Evolutionary conservation across 2,113 vertebrate genomes (phyloP).

Genomic region (Poicephalus meyeri): DNA sequence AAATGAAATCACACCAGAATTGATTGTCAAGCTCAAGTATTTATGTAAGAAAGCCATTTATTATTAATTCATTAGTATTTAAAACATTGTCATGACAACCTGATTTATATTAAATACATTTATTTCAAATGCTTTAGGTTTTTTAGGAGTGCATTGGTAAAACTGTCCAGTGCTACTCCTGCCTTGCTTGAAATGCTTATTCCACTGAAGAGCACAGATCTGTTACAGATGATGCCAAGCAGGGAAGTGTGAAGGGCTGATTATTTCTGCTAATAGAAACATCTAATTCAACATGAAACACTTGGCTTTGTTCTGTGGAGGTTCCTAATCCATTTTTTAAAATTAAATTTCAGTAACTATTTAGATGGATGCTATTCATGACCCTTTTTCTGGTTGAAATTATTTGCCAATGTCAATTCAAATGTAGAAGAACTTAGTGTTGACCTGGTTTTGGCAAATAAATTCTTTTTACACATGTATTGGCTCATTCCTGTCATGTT

Average conservation of each 20-base stretch:
- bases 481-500: not conserved
- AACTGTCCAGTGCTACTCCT: not conserved
- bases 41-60: not conserved
- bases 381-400: not conserved
- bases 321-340: not conserved
- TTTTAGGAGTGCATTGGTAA: not conserved
- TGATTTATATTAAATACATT: not conserved
- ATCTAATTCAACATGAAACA: not conserved
- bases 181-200: not conserved
- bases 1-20: not conserved
- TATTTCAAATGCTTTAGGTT: not conserved
- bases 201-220: not conserved
- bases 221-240: not conserved
- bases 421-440: not conserved
- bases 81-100: not conserved
- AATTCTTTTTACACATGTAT: not conserved
- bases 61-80: not conserved
- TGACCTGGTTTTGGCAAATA: not conserved
- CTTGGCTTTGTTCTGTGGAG: not conserved
- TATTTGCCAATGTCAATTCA: not conserved
- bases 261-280: not conserved
- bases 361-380: not conserved
- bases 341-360: not conserved
- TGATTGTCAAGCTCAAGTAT: not conserved
- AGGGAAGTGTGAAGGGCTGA: not conserved